A percentile compares a stretch with the other conserved stretches of the same genome.
These are phyloP conservation scores for Drosophila bifasciata DNA, from an alignment of 1,140 invertebrate genomes.

Conservation along the genomic window DNA sequence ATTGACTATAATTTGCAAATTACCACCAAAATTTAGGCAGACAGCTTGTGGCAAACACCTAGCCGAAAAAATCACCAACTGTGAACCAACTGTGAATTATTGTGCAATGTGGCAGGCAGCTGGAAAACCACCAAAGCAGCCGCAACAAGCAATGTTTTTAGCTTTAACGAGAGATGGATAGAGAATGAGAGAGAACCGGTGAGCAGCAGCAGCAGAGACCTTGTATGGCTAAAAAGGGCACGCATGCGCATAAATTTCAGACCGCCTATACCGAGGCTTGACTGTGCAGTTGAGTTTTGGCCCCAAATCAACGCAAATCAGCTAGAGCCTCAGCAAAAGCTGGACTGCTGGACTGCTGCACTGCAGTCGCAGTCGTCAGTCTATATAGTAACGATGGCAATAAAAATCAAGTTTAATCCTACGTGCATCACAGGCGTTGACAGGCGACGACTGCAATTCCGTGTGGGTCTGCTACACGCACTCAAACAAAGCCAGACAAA, in stretches of 20 bases:
- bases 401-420: slow-evolving; percentile 83
- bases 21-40: slow-evolving; percentile 36
- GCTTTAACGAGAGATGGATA: not conserved
- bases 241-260: slow-evolving; percentile 70
- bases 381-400: slow-evolving; percentile 80
- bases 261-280: slow-evolving; percentile 37
- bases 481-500: slow-evolving; percentile 63
- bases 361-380: slow-evolving; percentile 38
- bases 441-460: slow-evolving; percentile 58
- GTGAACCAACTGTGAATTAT: slow-evolving; percentile 44
- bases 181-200: not conserved
- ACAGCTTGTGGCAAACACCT: not conserved
- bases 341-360: slow-evolving; percentile 5
- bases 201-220: slow-evolving; percentile 12
- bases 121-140: slow-evolving; percentile 31
- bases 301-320: slow-evolving; percentile 69
- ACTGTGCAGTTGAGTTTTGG: slow-evolving; percentile 60
- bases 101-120: slow-evolving; percentile 27
- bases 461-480: slow-evolving; percentile 50
- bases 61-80: slow-evolving; percentile 22
- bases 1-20: slow-evolving; percentile 41
- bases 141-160: not conserved
- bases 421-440: slow-evolving; percentile 76
- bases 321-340: slow-evolving; percentile 28
- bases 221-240: slow-evolving; percentile 58